Percentiles rank a stretch among this genome's conserved stretches.
phyloP scores from a whole-genome alignment of 2,888 invertebrate species.

The Apamea monoglypha region DNA sequence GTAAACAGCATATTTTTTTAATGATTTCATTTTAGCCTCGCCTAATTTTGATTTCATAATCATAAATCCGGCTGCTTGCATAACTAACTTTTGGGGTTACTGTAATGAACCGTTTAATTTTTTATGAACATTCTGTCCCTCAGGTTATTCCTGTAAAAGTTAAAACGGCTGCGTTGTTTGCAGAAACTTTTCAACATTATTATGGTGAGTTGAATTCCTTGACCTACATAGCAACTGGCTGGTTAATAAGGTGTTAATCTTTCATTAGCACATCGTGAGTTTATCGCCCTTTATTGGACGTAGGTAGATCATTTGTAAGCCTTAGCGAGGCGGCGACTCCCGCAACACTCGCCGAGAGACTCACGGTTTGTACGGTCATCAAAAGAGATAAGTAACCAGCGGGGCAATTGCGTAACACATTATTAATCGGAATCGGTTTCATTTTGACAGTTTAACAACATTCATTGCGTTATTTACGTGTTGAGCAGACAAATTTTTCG shows the following conservation, averaged over 20 bases:
- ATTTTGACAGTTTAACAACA: too few species aligned
- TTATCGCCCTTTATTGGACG: neutral
- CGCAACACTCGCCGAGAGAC: too few species aligned
- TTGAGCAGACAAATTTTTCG: too few species aligned
- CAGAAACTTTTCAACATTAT: constrained; percentile 29
- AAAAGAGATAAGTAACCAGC: too few species aligned
- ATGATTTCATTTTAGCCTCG: too few species aligned
- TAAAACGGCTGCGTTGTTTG: constrained; percentile 20
- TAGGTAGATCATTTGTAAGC: neutral
- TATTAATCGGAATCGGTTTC: too few species aligned
- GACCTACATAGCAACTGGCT: constrained; percentile 19
- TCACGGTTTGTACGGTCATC: too few species aligned
- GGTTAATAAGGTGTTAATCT: constrained; percentile 36
- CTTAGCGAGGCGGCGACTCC: too few species aligned
- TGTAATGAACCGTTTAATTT: constrained; percentile 33
- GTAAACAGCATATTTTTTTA: too few species aligned
- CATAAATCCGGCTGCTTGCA: constrained; percentile 18
- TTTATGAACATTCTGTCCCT: constrained; percentile 24
- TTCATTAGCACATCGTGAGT: constrained; percentile 14
- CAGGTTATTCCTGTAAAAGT: constrained; percentile 5
- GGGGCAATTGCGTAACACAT: too few species aligned
- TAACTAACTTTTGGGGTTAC: constrained; percentile 23
- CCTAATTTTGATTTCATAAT: constrained; percentile 6
- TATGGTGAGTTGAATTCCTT: constrained; percentile 23
- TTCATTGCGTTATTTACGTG: too few species aligned